Evolutionary conservation across 2,888 invertebrate species (phyloP).

Genomic region (Lymantria dispar): DNA sequence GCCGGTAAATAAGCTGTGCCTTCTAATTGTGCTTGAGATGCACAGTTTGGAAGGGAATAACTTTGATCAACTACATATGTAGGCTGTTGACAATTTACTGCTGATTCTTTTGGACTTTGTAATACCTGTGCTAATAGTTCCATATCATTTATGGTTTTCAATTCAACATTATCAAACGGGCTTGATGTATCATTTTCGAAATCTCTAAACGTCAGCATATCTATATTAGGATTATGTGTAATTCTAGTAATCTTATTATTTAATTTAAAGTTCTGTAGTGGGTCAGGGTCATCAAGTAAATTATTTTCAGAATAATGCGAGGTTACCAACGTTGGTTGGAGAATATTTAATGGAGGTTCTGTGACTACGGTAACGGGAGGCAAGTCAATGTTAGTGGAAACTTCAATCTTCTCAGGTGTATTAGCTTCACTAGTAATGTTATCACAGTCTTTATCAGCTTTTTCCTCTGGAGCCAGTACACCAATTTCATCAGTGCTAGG

Average conservation of each 20-base stretch:
- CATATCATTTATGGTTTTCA: constrained; percentile 96
- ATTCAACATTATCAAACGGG: constrained; percentile 96
- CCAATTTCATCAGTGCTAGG: constrained; percentile 84
- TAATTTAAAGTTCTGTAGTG: constrained; percentile 62
- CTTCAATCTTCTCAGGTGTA: constrained; percentile 38
- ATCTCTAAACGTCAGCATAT: constrained; percentile 84
- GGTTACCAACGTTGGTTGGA: constrained; percentile 72
- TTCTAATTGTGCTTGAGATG: constrained; percentile 63
- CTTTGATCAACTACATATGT: constrained; percentile 46
- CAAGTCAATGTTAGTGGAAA: constrained; percentile 39
- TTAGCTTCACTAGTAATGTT: constrained; percentile 41
- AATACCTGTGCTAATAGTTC: constrained; percentile 93
- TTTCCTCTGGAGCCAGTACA: constrained; percentile 77
- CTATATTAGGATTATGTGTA: constrained; percentile 62
- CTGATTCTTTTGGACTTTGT: constrained; percentile 64
- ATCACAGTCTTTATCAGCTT: constrained; percentile 64
- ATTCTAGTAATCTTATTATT: constrained; percentile 57
- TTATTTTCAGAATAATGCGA: constrained; percentile 57
- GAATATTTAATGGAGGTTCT: constrained; percentile 60
- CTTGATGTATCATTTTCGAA: constrained; percentile 96
- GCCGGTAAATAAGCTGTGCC: constrained; percentile 63
- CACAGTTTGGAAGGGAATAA: constrained; percentile 55
- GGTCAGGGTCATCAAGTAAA: constrained; percentile 74
- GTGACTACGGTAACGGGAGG: constrained; percentile 40
- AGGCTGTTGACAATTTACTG: constrained; percentile 46